Evolutionary conservation across 2,797 vertebrate species (phyloP).

Genomic region (Enteromius afrohamiltoni): DNA sequence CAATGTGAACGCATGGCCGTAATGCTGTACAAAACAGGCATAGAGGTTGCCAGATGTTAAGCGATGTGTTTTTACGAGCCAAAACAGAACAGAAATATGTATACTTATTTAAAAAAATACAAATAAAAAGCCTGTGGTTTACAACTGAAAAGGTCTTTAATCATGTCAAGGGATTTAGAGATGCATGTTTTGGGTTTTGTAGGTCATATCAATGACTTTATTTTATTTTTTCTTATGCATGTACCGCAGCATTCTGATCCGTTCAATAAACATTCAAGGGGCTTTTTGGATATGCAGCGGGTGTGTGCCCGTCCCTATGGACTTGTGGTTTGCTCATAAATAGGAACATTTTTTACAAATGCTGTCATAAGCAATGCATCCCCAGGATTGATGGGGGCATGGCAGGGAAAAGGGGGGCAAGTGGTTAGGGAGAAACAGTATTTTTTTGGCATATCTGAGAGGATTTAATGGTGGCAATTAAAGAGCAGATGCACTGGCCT

Average conservation of each 20-base stretch:
- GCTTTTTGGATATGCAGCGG: constrained; percentile 34
- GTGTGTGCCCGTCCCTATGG: constrained; percentile 38
- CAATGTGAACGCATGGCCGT: constrained; percentile 47
- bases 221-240: constrained; percentile 21
- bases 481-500: constrained; percentile 67
- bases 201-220: constrained; percentile 40
- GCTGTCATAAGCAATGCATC: constrained; percentile 46
- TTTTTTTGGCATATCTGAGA: constrained; percentile 60
- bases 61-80: background rate
- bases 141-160: constrained; percentile 36
- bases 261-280: constrained; percentile 35
- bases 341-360: constrained; percentile 48
- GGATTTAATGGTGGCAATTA: constrained; percentile 64
- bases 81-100: constrained; percentile 6
- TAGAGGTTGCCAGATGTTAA: constrained; percentile 38
- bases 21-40: constrained; percentile 35
- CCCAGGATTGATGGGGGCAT: constrained; percentile 60
- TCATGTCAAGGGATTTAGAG: constrained; percentile 39
- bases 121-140: background rate
- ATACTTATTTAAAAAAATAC: background rate
- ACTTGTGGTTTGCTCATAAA: constrained; percentile 54
- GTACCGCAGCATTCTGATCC: constrained; percentile 18
- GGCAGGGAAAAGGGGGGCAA: constrained; percentile 42
- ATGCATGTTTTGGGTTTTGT: constrained; percentile 48
- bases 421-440: constrained; percentile 45